Percentiles rank a stretch among this genome's conserved stretches.
Evolutionary conservation across 2,113 vertebrate species (phyloP).

Genomic region (Nettapus auritus): DNA sequence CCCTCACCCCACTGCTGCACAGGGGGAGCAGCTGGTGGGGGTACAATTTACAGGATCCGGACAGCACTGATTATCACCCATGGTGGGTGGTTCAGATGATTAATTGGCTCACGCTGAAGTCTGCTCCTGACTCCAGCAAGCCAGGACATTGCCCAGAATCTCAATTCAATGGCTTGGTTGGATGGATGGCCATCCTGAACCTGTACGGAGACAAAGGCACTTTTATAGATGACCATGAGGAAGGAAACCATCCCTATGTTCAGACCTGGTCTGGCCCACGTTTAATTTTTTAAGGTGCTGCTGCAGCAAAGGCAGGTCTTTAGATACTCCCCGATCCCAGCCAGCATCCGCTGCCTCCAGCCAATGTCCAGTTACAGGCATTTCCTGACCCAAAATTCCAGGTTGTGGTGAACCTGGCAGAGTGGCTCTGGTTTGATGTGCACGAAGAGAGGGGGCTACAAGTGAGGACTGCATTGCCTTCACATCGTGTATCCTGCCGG

Average conservation of each 20-base stretch:
- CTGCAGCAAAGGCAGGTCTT: not conserved
- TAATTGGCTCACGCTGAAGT: not conserved
- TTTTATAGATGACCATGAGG: not conserved
- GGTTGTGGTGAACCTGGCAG: not conserved
- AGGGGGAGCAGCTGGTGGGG: not conserved
- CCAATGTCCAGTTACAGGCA: not conserved
- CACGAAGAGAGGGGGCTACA: not conserved
- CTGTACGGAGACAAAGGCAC: not conserved
- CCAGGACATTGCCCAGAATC: not conserved
- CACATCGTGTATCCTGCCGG: not conserved
- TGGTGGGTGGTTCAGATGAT: not conserved
- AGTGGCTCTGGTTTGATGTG: not conserved
- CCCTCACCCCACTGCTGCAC: not conserved
- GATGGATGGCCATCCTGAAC: not conserved
- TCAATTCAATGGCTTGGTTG: not conserved
- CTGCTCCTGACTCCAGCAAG: accelerated
- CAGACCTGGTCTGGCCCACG: not conserved
- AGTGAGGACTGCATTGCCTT: not conserved
- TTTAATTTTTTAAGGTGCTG: not conserved
- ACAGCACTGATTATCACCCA: not conserved
- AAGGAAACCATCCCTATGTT: accelerated
- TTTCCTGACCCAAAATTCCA: not conserved
- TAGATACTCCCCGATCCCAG: not conserved
- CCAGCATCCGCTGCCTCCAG: not conserved
- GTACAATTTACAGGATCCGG: not conserved